A percentile compares a stretch with the other conserved stretches of the same genome.
These are phyloP conservation scores for Synodontis membranacea DNA, from an alignment of 2,113 vertebrate genomes.

Conservation along the genomic window DNA sequence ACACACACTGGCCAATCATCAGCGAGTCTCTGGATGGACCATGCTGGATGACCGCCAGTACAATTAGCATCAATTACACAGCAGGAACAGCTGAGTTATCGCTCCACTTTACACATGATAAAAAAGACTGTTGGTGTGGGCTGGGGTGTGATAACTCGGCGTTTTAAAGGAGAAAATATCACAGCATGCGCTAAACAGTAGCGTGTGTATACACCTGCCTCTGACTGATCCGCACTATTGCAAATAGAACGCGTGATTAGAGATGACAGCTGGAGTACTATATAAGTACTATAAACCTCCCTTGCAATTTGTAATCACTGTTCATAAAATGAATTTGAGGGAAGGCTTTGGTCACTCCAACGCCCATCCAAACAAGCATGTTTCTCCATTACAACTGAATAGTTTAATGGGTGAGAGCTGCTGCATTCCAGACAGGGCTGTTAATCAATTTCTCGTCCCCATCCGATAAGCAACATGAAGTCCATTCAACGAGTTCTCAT, in stretches of 20 bases:
- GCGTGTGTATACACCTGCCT: not conserved
- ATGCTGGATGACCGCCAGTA: conserved; percentile 17
- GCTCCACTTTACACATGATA: conserved; percentile 4
- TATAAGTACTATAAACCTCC: conserved; percentile 5
- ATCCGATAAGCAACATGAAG: conserved; percentile 33
- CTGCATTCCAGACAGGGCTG: not conserved
- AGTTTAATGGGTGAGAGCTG: conserved; percentile 15
- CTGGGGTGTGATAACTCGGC: not conserved
- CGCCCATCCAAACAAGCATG: not conserved
- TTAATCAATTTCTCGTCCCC: conserved; percentile 31
- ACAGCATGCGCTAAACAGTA: not conserved
- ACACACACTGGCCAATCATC: conserved; percentile 36
- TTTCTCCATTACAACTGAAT: conserved; percentile 3
- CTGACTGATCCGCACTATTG: not conserved
- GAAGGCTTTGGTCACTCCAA: not conserved
- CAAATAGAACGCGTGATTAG: not conserved
- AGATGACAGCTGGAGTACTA: not conserved
- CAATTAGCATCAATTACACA: conserved; percentile 49
- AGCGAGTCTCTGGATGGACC: conserved; percentile 23
- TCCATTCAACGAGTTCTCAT: conserved; percentile 5
- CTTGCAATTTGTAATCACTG: not conserved
- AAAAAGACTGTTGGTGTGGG: not conserved
- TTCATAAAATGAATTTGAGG: not conserved
- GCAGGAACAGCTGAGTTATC: conserved; percentile 15
- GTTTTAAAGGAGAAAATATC: not conserved